Evolutionary conservation across 2,888 invertebrate species (phyloP), one percentile per base, ranked within the genome.

Genomic region (Drosophila mulleri): DNA sequence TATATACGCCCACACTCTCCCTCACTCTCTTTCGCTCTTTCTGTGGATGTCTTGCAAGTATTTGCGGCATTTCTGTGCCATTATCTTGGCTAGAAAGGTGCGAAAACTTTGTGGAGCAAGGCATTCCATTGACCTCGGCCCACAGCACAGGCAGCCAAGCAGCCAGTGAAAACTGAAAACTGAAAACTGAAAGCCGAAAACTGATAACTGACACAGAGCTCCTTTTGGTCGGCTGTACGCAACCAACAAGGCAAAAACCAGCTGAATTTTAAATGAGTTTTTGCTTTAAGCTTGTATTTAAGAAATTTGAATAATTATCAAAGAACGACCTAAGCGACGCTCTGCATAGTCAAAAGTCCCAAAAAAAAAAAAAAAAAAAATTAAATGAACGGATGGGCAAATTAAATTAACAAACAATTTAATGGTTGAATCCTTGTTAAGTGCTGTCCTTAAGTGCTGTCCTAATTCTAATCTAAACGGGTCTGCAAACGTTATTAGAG

Each of bases 61-160:
- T 86, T 84, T 73, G 74, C 57, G 76, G 88, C 68, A 86, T 89
- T 89, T 84, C 76, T 44, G 64, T 72, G 75, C 82, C 67, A 82
- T 89, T 86, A 71, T 75, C 70, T 75, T 62, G 67, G 57, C 53
- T 61, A 62, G 53, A 68, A 78, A 84, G 84, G 89, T 85, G 84
- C 66, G 69, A 89, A 83, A 65, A 68, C 37, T 60, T 64, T 80
- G 44, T 72, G 44, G 41, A 50, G 20, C 65, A 69, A 18, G 23
- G 41, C 63, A 66, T 66, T 61, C 37, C 78, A 59, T 67, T 75
- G 75, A 78, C 78, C 72, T 48, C 78, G 5, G 20, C 20, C 32
- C 16, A 32, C 18, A n/a, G 41, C 18, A 32, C 44, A 9, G 39
- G n/a, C 12, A n/a, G 47, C n/a, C 9, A 32, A 32, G 32, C 32